phyloP scores from a whole-genome alignment of 1,140 invertebrate species.

The Aphelinus atriplicis region DNA sequence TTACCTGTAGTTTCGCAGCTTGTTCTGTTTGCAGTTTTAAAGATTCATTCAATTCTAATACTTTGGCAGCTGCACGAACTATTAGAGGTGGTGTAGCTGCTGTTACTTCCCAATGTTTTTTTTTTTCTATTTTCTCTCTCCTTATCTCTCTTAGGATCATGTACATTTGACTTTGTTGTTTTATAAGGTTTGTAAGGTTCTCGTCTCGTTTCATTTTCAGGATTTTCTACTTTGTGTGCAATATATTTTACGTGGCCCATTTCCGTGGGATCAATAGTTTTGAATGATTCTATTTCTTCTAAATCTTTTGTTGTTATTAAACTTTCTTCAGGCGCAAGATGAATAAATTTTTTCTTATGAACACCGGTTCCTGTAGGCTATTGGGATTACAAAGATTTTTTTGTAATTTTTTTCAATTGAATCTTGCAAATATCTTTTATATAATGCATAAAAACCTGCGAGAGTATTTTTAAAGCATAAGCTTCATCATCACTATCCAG shows the following conservation, averaged over 20 bases:
- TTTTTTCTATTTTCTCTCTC: conserved; percentile 68
- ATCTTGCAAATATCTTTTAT: no score
- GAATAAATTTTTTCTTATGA: conserved; percentile 70
- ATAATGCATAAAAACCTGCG: conserved; percentile 67
- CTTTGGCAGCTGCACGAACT: conserved; percentile 68
- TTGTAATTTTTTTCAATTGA: no score
- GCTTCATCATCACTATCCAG: conserved; percentile 75
- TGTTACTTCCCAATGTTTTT: conserved; percentile 75
- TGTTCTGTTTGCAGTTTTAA: conserved; percentile 68
- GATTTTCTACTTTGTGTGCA: conserved; percentile 68
- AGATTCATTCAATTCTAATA: conserved; percentile 69
- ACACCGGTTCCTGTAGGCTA: conserved; percentile 65
- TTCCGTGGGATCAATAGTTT: conserved; percentile 48
- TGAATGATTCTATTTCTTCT: conserved; percentile 66
- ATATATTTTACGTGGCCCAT: conserved; percentile 70
- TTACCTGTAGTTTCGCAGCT: conserved; percentile 59
- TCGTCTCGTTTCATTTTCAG: conserved; percentile 53
- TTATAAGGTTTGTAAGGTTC: conserved; percentile 72
- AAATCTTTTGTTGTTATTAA: conserved; percentile 73
- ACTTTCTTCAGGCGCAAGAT: conserved; percentile 65
- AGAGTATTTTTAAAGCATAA: conserved; percentile 75
- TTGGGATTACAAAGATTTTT: conserved; percentile 8
- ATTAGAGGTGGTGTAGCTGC: conserved; percentile 72
- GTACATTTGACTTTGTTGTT: conserved; percentile 72
- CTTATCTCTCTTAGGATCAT: conserved; percentile 72